phyloP scores from a whole-genome alignment of 2,888 invertebrate species.

The Cancer borealis region DNA sequence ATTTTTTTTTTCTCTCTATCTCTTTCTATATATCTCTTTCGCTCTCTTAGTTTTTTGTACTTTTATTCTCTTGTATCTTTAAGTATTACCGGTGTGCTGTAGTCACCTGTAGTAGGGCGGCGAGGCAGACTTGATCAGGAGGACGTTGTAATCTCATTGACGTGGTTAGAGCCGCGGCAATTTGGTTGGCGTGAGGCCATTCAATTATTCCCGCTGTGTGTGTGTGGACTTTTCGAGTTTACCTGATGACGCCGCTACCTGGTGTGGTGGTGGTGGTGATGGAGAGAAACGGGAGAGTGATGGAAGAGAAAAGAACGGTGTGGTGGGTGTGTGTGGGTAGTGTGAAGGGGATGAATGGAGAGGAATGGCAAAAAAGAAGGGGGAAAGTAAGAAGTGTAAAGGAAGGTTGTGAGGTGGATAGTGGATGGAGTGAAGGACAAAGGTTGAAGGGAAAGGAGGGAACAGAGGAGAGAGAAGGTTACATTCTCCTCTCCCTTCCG shows the following conservation, averaged over 20 bases:
- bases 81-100: too few relatives aligned
- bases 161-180: not conserved
- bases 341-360: not conserved
- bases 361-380: not conserved
- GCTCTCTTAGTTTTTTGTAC: not conserved
- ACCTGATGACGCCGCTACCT: not conserved
- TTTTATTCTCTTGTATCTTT: too few relatives aligned
- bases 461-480: not conserved
- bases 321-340: not conserved
- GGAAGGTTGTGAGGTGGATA: not conserved
- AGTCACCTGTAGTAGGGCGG: not conserved
- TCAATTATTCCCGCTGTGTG: not conserved
- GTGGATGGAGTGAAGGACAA: too few relatives aligned
- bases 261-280: not conserved
- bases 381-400: not conserved
- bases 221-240: not conserved
- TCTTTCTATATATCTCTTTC: not conserved
- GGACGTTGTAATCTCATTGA: not conserved
- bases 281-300: not conserved
- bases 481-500: not conserved
- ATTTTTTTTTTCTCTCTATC: not conserved
- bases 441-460: too few relatives aligned
- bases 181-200: not conserved
- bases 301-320: not conserved
- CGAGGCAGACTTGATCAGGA: not conserved